A percentile compares a stretch with the other conserved stretches of the same genome.
phyloP scores from a whole-genome alignment of 1,140 invertebrate species.

The Bombus huntii region DNA sequence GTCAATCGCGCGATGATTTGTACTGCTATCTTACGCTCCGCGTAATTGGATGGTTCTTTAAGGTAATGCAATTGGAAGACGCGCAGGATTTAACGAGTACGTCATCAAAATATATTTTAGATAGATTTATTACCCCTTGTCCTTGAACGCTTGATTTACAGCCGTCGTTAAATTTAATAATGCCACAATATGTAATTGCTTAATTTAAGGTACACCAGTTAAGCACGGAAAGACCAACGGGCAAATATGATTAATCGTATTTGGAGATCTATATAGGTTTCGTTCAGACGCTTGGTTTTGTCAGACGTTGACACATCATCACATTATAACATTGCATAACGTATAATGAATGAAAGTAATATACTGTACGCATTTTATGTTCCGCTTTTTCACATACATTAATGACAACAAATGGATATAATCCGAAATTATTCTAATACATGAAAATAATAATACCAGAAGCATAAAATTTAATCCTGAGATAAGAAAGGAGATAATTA shows the following conservation, averaged over 20 bases:
- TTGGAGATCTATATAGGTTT: background rate
- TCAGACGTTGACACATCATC: too few relatives aligned
- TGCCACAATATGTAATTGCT: background rate
- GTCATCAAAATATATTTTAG: constrained; percentile 39
- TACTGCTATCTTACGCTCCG: constrained; percentile 17
- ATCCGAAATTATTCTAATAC: too few relatives aligned
- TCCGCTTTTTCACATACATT: too few relatives aligned
- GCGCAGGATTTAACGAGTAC: constrained; percentile 22
- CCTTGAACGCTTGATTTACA: constrained; percentile 13
- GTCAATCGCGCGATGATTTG: constrained; percentile 25
- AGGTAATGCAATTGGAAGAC: constrained; percentile 15
- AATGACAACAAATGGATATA: too few relatives aligned
- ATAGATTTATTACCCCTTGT: constrained; percentile 15
- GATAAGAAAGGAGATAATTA: too few relatives aligned
- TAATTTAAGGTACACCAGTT: background rate
- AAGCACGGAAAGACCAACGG: background rate
- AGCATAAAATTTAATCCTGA: too few relatives aligned
- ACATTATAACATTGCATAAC: too few relatives aligned
- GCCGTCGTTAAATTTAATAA: constrained; percentile 39
- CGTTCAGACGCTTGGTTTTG: background rate
- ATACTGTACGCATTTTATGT: too few relatives aligned
- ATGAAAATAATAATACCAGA: too few relatives aligned
- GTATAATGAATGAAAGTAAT: too few relatives aligned
- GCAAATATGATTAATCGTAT: background rate
- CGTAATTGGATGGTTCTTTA: constrained; percentile 37